Base-by-base conservation (phyloP, 2,888 invertebrate genomes). In the Rotaria sp. region DNA sequence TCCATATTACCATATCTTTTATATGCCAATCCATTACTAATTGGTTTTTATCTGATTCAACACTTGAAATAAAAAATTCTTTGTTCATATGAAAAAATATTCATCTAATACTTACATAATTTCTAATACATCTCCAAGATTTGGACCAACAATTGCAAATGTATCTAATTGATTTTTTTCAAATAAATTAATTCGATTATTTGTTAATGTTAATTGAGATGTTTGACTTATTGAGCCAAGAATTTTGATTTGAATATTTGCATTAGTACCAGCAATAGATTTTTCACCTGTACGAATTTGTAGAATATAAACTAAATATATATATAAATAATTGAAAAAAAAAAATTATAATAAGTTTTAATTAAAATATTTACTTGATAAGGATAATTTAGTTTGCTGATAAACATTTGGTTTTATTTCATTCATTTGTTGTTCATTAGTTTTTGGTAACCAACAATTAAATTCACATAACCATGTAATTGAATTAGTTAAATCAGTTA, bases 121-220 rank as follows among this genome's bases (percentile, higher is more conserved):
- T 80, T 80, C 80, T 45, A n/a, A 26, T 45, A 45, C n/a, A 45
- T 80, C 45, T 45, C 80, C 80, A 45, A 80, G 41, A 80, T 80
- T 26, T 0, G 11, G 5, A n/a, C 80, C 41, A 45, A 80, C 45
- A 21, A 80, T 80, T 10, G 80, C 80, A 80, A 80, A 80, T 26
- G 80, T 80, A 80, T 80, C 80, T 80, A 80, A 15, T 80, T 80
- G 80, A 45, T 80, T 80, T 80, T n/a, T 10, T 80, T 80, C 80
- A 45, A 45, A 80, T 80, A 80, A 45, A 80, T 80, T 45, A 13
- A 15, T 26, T n/a, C 8, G 80, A 41, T 80, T 45, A 45, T 11
- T 80, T 45, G 45, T 41, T 13, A 80, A 45, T 80, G 26, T 10
- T 15, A 80, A n/a, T 13, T 26, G 45, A 3, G 3, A 0, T 21